Evolutionary conservation across 2,797 vertebrate genomes (phyloP).

Genomic region (Dromococcyx pavoninus): DNA sequence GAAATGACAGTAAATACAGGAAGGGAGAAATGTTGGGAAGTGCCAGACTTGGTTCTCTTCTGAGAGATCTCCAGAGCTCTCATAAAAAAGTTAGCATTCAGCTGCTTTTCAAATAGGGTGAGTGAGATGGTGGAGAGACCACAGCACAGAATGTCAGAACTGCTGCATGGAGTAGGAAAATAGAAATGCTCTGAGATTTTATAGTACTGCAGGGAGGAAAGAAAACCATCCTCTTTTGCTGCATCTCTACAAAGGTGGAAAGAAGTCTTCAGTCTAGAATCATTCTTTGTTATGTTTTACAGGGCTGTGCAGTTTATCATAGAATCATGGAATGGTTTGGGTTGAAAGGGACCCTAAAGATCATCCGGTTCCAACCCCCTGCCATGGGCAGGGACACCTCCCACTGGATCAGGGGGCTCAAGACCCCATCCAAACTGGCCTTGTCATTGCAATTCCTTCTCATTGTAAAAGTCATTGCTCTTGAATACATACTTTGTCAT

Average conservation of each 20-base stretch:
- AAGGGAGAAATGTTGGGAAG: neutral
- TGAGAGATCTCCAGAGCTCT: neutral
- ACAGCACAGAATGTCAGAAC: neutral
- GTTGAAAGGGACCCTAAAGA: no score
- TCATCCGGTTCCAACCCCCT: no score
- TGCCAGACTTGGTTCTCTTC: neutral
- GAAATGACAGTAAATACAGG: neutral
- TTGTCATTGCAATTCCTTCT: neutral
- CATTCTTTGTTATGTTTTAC: neutral
- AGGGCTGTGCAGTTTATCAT: neutral
- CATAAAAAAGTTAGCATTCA: neutral
- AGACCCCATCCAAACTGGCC: neutral
- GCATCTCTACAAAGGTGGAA: neutral
- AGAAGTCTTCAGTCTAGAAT: neutral
- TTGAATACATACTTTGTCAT: neutral
- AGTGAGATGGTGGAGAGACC: neutral
- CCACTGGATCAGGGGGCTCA: no score
- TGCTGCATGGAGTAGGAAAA: neutral
- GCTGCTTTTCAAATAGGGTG: neutral
- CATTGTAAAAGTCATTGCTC: neutral
- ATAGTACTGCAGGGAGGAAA: neutral
- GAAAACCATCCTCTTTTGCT: neutral
- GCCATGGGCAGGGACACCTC: no score
- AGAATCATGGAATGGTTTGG: no score
- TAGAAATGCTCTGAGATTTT: neutral